Conservation (phyloP, 2,797 vertebrate genomes). For the Parotocinclus haroldoi region DNA sequence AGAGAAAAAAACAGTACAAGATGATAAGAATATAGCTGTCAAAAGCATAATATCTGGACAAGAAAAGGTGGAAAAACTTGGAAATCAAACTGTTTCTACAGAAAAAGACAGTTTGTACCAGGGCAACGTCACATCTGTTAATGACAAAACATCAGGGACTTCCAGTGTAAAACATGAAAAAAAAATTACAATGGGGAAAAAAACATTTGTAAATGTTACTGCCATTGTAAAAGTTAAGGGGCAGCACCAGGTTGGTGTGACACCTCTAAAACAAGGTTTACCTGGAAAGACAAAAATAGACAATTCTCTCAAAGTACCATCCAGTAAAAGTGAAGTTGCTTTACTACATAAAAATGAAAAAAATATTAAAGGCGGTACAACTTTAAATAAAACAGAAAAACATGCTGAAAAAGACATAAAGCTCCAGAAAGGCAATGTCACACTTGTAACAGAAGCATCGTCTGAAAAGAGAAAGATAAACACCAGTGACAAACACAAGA, state of each 20-base stretch:
- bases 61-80: no score
- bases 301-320: no score
- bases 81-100: no score
- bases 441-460: conserved; percentile 6
- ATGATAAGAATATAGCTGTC: no score
- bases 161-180: no score
- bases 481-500: not conserved
- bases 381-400: conserved; percentile 12
- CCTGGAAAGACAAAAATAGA: conserved; percentile 7
- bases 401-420: conserved; percentile 20
- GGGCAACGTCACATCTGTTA: no score
- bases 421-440: not conserved
- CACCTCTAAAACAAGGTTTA: not conserved
- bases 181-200: conserved; percentile 5
- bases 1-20: not conserved
- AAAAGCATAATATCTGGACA: no score
- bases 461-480: conserved; percentile 4
- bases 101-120: no score
- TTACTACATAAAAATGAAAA: no score
- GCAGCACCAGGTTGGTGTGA: not conserved
- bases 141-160: no score
- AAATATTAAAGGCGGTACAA: no score
- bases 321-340: not conserved
- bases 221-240: conserved; percentile 31
- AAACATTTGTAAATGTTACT: conserved; percentile 17